Base-by-base conservation (phyloP, 2,888 invertebrate genomes). In the Acronicta psi region DNA sequence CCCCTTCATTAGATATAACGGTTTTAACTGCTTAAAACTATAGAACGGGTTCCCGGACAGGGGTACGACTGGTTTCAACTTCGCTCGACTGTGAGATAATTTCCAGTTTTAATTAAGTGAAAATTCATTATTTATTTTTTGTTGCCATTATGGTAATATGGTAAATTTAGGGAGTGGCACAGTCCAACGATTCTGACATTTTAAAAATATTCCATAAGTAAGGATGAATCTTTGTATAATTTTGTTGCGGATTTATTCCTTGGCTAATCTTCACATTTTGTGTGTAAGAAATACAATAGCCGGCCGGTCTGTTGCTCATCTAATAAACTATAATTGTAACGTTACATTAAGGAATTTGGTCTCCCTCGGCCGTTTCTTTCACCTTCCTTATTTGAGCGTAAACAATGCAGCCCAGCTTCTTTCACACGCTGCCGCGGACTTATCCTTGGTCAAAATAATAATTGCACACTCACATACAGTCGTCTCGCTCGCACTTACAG, bases 1-100 rank as follows among this genome's bases (percentile, higher is more conserved):
- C 92, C 93, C 93, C 89, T 90, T 94, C 93, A 94, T 94, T 93
- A 94, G 92, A 88, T 90, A 91, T 93, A 94, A 94, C 94, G 93
- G 94, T 93, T 93, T 90, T 91, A 87, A 90, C 90, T 90, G 91
- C 88, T 92, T 94, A 93, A 94, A 93, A 94, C 94, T 92, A 92
- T 91, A 80, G 90, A 94, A 93, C 94, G 86, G 88, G 94, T 94
- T 94, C 85, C 81, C 75, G 63, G 73, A 85, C 86, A 86, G 89
- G 93, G 93, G 89, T 80, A 82, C 77, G 82, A 92, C 92, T 89
- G 90, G 91, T 91, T 92, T 88, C 80, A 85, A 74, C 75, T 84
- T 79, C 82, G 79, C 80, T 86, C 81, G 84, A 89, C 88, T 90
- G 91, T 92, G 90, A 90, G 90, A 92, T 89, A 83, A 85, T 91